Conservation (phyloP, 2,888 invertebrate genomes). For the Aphidoletes aphidimyza region DNA sequence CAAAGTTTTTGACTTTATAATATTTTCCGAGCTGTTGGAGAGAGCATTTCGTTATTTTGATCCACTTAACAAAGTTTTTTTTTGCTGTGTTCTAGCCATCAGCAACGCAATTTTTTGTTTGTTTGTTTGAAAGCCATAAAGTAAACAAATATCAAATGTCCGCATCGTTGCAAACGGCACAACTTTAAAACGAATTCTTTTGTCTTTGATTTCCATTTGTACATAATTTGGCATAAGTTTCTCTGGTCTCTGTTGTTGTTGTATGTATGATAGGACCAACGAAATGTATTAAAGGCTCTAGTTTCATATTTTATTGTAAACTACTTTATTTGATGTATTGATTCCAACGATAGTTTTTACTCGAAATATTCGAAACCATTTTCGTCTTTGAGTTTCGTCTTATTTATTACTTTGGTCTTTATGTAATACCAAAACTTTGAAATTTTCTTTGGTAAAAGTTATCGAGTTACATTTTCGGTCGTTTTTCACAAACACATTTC, state of each 20-base stretch:
- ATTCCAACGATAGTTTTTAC: neutral
- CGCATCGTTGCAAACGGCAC: neutral
- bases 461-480: neutral
- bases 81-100: neutral
- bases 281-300: neutral
- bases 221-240: constrained; percentile 40
- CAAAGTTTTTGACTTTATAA: neutral
- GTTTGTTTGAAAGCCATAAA: neutral
- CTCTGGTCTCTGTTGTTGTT: neutral
- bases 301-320: neutral
- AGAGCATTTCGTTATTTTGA: neutral
- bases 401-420: constrained; percentile 22
- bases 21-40: constrained; percentile 17
- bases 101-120: neutral
- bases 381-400: neutral
- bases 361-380: neutral
- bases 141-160: constrained; percentile 26
- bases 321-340: constrained; percentile 2
- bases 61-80: constrained; percentile 3
- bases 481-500: neutral
- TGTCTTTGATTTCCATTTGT: constrained; percentile 14
- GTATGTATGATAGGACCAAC: neutral
- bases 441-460: too few relatives aligned
- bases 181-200: neutral
- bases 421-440: too few relatives aligned